Percentiles rank a stretch among this genome's conserved stretches.
These are phyloP conservation scores for Pangasius sanitwongsei DNA, from an alignment of 2,797 vertebrate genomes.

Conservation along the genomic window DNA sequence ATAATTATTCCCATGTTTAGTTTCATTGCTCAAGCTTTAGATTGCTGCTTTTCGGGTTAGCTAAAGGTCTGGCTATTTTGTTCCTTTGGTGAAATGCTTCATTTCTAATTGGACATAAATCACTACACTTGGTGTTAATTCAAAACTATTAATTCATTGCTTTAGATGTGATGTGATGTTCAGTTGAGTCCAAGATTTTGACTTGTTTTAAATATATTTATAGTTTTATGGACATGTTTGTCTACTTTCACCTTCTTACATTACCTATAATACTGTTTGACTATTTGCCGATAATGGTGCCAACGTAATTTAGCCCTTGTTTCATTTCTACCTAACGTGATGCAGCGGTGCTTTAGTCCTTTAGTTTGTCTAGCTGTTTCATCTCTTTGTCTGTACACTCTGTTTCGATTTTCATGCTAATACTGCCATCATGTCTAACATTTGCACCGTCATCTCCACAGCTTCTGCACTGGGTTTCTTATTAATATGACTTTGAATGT, in stretches of 20 bases:
- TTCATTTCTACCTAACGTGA: not conserved
- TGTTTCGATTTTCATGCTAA: not conserved
- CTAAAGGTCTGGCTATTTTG: not conserved
- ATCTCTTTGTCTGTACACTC: not conserved
- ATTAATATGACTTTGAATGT: not conserved
- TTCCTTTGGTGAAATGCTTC: not conserved
- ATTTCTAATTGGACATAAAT: not conserved
- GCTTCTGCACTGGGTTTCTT: no score
- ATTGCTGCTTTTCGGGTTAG: not conserved
- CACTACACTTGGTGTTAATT: not conserved
- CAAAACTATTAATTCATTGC: not conserved
- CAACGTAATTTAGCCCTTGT: not conserved
- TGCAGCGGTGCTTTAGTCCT: not conserved
- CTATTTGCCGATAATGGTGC: not conserved
- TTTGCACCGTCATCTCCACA: not conserved
- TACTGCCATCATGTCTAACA: not conserved
- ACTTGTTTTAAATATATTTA: not conserved
- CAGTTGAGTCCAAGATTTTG: not conserved
- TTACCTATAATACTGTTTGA: not conserved
- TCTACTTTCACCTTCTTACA: not conserved
- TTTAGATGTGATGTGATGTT: no score
- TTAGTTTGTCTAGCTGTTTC: not conserved
- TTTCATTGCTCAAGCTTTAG: not conserved
- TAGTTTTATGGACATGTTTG: not conserved
- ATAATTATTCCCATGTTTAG: not conserved